Evolutionary conservation across 2,888 invertebrate genomes (phyloP), one percentile per base, ranked within the genome.

Genomic region (Diaphora mendica): DNA sequence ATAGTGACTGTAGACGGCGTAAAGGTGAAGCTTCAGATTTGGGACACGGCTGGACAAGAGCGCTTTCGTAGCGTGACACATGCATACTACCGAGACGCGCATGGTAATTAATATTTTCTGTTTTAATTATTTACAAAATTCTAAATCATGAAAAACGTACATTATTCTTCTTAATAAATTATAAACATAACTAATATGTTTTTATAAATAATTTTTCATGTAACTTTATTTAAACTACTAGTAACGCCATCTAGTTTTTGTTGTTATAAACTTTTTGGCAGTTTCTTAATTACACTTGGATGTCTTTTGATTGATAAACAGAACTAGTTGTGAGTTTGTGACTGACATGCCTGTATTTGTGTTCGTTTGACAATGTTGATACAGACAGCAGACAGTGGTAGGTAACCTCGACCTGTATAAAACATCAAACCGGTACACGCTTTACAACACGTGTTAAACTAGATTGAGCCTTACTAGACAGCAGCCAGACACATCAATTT

Each of bases 11-110:
- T 98, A 66, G 98, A 98, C 90, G 97, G 97, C 82, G 96, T 97
- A 76, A 98, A 98, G 92, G 98, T 99, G 77, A 99, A 99, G 93
- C 96, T 99, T 86, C 99, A 99, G 96, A 99, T 99, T 90, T 99
- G 99, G 99, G 99, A 99, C 95, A 99, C 99, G 4, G 99, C 99
- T 3, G 99, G 99, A 0, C 99, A 99, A 90, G 99, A 99, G 93
- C 96, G 99, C 87, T 99, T 99, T 92, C 97, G 99, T 79, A 99
- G 99, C 92, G 98, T 99, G 48, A 99, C 99, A 17, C 98, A 98
- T 89, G 98, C 99, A 15, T 99, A 99, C 92, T 99, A 99, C 94
- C 97, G 99, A 89, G 99, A 99, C 91, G 99, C 99, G 65, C 99
- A 99, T 90, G 99, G 98, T 98, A 96, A 73, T 20, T 69, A 62